Evolutionary conservation across 2,888 invertebrate species (phyloP).

Genomic region (Nymphalis polychloros): DNA sequence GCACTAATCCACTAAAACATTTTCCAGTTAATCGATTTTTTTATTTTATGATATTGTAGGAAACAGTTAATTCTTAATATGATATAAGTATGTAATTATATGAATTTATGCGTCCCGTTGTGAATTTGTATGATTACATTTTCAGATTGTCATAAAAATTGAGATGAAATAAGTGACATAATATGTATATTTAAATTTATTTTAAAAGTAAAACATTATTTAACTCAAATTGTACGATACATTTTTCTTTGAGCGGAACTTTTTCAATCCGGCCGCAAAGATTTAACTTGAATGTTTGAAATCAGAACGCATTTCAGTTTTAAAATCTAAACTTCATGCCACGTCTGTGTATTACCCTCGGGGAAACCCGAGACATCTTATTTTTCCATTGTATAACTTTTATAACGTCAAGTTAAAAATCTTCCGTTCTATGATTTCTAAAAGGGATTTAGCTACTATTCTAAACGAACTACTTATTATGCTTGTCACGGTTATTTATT

Average conservation of each 20-base stretch:
- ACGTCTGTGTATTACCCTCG: conserved; percentile 41
- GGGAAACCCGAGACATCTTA: conserved; percentile 31
- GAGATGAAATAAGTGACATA: background rate
- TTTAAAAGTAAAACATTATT: conserved; percentile 11
- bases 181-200: background rate
- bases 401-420: conserved; percentile 33
- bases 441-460: conserved; percentile 3
- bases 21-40: background rate
- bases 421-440: conserved; percentile 29
- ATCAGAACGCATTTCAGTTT: conserved; percentile 42
- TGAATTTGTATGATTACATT: background rate
- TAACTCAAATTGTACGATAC: conserved; percentile 13
- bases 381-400: conserved; percentile 36
- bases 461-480: too few relatives aligned
- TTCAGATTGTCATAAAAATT: background rate
- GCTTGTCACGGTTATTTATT: background rate
- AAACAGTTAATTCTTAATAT: too few relatives aligned
- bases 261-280: conserved; percentile 37
- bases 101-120: background rate
- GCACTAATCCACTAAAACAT: background rate
- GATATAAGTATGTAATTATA: too few relatives aligned
- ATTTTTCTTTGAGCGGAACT: conserved; percentile 30
- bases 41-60: background rate
- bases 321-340: conserved; percentile 41
- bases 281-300: conserved; percentile 38